A percentile compares a stretch with the other conserved stretches of the same genome.
Conservation (phyloP, 2,113 vertebrate species). For the Gallinago undulata region DNA sequence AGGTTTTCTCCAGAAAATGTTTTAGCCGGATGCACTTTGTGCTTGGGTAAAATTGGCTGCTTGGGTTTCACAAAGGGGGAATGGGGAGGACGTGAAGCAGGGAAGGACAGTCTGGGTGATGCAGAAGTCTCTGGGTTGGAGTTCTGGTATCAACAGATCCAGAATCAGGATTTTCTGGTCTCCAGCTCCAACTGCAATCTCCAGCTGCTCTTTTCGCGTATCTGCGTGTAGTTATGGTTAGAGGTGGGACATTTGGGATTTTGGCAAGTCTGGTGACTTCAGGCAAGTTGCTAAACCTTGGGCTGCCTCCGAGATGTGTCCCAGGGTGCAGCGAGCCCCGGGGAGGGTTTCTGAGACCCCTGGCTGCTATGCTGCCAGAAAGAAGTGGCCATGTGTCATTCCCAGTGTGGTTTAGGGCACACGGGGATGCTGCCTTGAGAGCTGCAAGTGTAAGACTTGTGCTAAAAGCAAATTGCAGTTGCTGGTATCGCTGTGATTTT, state of each 20-base stretch:
- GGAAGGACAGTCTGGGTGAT: background rate
- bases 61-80: background rate
- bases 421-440: background rate
- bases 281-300: background rate
- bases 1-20: background rate
- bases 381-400: background rate
- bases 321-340: background rate
- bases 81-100: accelerated
- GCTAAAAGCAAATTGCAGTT: background rate
- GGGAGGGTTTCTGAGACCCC: background rate
- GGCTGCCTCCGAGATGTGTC: background rate
- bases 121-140: background rate
- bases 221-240: accelerated
- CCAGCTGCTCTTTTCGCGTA: accelerated
- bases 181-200: background rate
- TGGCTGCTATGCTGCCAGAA: background rate
- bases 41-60: background rate
- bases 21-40: background rate
- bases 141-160: background rate
- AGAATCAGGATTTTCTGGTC: background rate
- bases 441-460: background rate
- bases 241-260: background rate
- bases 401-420: background rate
- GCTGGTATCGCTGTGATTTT: background rate
- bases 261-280: background rate